These are phyloP conservation scores for Geothlypis trichas DNA, from an alignment of 2,113 vertebrate species.

Conservation along the genomic window DNA sequence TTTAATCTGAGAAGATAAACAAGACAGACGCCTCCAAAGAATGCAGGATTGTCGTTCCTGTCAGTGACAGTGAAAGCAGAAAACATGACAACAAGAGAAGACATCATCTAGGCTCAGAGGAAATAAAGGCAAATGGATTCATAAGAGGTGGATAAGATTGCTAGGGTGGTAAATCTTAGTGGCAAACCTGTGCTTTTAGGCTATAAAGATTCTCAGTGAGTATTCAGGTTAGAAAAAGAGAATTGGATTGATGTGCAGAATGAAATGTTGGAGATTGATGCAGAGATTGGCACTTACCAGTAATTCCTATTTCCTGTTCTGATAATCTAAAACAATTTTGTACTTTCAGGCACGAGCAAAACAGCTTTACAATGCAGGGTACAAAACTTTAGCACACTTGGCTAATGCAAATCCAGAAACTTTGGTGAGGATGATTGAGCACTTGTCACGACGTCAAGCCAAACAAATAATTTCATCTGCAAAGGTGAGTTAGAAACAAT, in stretches of 20 bases:
- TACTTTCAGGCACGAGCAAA: slow-evolving; percentile 86
- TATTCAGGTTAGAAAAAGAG: not conserved
- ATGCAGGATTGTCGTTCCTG: not conserved
- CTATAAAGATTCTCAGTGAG: not conserved
- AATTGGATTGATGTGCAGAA: not conserved
- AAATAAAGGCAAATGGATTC: not conserved
- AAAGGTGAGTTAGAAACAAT: slow-evolving; percentile 76
- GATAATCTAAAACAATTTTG: not conserved
- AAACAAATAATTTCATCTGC: slow-evolving; percentile 89
- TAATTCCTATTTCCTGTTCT: not conserved
- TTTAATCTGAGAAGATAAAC: not conserved
- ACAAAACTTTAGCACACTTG: slow-evolving; percentile 85
- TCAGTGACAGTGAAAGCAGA: not conserved
- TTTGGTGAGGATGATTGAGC: slow-evolving; percentile 78
- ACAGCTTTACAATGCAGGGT: slow-evolving; percentile 89
- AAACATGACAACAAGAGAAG: not conserved
- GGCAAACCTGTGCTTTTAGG: not conserved
- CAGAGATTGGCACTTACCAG: not conserved
- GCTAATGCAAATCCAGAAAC: slow-evolving; percentile 85
- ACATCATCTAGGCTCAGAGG: not conserved
- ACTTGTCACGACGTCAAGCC: slow-evolving; percentile 85
- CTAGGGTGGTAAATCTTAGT: not conserved
- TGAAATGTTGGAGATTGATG: not conserved
- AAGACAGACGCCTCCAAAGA: not conserved
- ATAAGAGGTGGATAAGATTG: not conserved